Evolutionary conservation across 2,797 vertebrate species (phyloP).

Genomic region (Anniella stebbinsi): DNA sequence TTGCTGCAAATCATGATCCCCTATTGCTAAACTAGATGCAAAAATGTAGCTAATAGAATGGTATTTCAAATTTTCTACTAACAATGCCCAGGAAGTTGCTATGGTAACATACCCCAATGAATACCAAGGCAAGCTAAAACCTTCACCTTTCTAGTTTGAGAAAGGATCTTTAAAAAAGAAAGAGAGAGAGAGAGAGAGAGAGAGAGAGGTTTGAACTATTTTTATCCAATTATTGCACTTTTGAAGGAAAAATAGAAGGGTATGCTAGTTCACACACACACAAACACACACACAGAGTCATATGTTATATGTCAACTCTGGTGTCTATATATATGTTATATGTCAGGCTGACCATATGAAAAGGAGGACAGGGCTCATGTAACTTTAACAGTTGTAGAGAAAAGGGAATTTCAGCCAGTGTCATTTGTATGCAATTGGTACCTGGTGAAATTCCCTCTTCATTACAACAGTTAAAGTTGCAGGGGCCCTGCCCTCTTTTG

Average conservation of each 20-base stretch:
- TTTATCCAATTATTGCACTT: not conserved
- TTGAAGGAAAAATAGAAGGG: not conserved
- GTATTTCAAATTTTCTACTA: not conserved
- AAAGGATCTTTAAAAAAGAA: not conserved
- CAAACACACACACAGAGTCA: too few relatives aligned
- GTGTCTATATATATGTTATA: not conserved
- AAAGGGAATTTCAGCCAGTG: too few relatives aligned
- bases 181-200: not conserved
- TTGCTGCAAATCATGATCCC: constrained; percentile 30
- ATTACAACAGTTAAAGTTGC: too few relatives aligned
- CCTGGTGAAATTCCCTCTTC: too few relatives aligned
- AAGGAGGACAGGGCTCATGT: too few relatives aligned
- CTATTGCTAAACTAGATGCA: not conserved
- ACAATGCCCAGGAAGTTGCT: not conserved
- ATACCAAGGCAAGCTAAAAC: constrained; percentile 2
- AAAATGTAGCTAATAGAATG: not conserved
- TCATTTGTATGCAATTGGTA: too few relatives aligned
- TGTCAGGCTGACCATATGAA: too few relatives aligned
- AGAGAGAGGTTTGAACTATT: not conserved
- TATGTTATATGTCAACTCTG: too few relatives aligned
- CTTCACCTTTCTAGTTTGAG: not conserved
- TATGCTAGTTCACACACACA: not conserved
- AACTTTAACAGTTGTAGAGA: too few relatives aligned
- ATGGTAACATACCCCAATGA: constrained; percentile 10
- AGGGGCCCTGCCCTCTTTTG: too few relatives aligned